phyloP scores from a whole-genome alignment of 2,113 vertebrate genomes.

The Perccottus glenii region DNA sequence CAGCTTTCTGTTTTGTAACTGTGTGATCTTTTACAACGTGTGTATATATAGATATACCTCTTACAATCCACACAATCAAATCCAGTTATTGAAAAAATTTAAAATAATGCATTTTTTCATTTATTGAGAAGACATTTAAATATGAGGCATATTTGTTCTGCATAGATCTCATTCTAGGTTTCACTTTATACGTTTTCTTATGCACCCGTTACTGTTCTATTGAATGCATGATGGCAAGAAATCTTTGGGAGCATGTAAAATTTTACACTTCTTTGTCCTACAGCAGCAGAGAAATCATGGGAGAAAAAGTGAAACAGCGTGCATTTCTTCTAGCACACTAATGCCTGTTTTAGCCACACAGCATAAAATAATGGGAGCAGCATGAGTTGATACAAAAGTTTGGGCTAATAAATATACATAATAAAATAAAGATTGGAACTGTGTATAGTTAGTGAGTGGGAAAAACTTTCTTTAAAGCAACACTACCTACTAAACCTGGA shows the following conservation, averaged over 20 bases:
- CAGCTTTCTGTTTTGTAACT: conserved; percentile 57
- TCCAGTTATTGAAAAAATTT: neutral
- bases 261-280: conserved; percentile 29
- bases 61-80: neutral
- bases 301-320: neutral
- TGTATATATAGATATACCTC: neutral
- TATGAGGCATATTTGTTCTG: no score
- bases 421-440: conserved; percentile 15
- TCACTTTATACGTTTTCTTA: no score
- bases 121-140: no score
- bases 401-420: neutral
- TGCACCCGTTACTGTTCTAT: no score
- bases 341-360: conserved; percentile 33
- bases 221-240: no score
- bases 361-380: conserved; percentile 10
- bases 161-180: no score
- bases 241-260: neutral
- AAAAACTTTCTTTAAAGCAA: conserved; percentile 10
- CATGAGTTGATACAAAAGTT: conserved; percentile 10
- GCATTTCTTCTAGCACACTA: conserved; percentile 21
- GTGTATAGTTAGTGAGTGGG: conserved; percentile 41
- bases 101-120: no score
- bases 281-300: conserved; percentile 35
- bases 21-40: conserved; percentile 31
- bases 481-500: no score